These are phyloP conservation scores for Protonemura montana DNA, from an alignment of 2,888 invertebrate genomes.

Conservation along the genomic window DNA sequence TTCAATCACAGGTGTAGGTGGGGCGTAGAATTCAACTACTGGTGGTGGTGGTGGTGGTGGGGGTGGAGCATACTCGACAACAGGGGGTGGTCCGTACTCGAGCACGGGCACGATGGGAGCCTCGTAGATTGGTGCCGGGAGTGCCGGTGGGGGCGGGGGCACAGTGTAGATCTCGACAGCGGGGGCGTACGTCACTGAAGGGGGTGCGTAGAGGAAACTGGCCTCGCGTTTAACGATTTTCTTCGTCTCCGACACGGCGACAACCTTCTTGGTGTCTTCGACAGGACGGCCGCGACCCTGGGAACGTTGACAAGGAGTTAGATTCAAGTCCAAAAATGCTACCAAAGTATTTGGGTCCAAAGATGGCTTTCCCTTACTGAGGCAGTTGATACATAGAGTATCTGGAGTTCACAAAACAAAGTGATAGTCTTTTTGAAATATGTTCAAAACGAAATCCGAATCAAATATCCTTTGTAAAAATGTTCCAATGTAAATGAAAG, in stretches of 20 bases:
- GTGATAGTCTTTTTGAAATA: too few species aligned
- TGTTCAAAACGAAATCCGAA: too few species aligned
- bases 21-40: background rate
- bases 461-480: too few species aligned
- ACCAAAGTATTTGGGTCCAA: too few species aligned
- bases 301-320: too few species aligned
- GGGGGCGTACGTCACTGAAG: background rate
- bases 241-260: constrained; percentile 12
- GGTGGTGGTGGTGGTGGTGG: background rate
- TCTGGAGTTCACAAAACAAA: too few species aligned
- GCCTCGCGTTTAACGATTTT: background rate
- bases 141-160: background rate
- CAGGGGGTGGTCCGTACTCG: constrained; percentile 18
- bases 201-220: constrained; percentile 9
- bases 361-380: too few species aligned
- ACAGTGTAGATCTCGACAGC: background rate
- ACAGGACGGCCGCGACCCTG: background rate
- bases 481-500: too few species aligned
- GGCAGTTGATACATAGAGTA: too few species aligned
- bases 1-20: constrained; percentile 3
- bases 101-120: constrained; percentile 12
- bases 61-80: background rate
- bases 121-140: background rate
- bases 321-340: too few species aligned
- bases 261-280: background rate